Conservation (phyloP, 2,113 vertebrate species). For the Barnardius zonarius region DNA sequence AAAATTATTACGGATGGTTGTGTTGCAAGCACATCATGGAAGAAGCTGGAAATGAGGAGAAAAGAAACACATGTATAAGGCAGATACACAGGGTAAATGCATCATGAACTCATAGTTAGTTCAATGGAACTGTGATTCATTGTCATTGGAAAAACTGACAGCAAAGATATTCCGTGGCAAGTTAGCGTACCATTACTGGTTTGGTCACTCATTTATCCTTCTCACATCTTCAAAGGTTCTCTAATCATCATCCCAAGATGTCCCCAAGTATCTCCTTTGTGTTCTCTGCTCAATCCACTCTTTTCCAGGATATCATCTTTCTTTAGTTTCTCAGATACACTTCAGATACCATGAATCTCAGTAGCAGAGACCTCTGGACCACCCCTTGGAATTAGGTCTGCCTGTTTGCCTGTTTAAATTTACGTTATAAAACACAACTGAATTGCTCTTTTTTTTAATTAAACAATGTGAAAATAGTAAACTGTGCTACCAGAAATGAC, state of each 20-base stretch:
- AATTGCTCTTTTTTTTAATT: neutral
- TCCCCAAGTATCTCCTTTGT: neutral
- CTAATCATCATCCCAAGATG: neutral
- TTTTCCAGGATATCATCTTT: neutral
- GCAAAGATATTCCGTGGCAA: neutral
- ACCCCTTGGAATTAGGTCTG: neutral
- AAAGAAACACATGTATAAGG: neutral
- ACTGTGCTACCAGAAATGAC: constrained; percentile 17
- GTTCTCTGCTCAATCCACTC: neutral
- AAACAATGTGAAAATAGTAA: neutral
- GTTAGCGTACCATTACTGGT: neutral
- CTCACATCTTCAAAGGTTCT: neutral
- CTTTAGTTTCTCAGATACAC: neutral
- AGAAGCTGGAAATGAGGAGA: neutral
- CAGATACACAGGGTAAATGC: neutral
- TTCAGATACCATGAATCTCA: neutral
- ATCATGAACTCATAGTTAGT: neutral
- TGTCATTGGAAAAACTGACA: neutral
- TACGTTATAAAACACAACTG: neutral
- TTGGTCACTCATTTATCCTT: neutral
- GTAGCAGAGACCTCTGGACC: neutral
- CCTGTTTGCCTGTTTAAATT: constrained; percentile 17
- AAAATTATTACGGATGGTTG: neutral
- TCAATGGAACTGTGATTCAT: neutral
- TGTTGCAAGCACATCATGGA: neutral